These are phyloP conservation scores for Cherax quadricarinatus DNA, from an alignment of 1,140 invertebrate species.

Conservation along the genomic window DNA sequence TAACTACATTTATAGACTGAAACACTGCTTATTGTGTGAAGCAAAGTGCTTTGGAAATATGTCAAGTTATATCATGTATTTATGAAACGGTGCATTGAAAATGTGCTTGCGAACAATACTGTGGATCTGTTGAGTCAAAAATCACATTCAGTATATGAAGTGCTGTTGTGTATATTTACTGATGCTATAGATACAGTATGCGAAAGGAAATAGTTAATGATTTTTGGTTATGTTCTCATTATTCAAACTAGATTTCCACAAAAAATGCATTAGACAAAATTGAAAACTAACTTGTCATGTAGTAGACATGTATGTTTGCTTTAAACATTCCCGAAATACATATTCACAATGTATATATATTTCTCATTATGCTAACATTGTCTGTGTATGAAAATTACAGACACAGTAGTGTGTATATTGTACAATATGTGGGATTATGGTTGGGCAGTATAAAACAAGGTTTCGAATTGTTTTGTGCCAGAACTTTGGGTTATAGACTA, in stretches of 20 bases:
- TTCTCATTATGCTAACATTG: constrained; percentile 32
- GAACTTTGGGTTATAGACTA: neutral
- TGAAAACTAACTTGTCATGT: constrained; percentile 35
- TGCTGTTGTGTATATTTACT: constrained; percentile 23
- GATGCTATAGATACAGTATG: neutral
- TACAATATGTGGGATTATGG: constrained; percentile 25
- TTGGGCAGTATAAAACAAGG: constrained; percentile 6
- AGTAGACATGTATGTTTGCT: constrained; percentile 53
- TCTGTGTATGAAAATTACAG: constrained; percentile 25
- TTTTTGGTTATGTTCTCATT: constrained; percentile 1
- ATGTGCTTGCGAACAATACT: constrained; percentile 1
- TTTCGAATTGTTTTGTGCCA: neutral
- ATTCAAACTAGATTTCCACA: neutral
- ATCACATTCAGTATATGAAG: constrained; percentile 52
- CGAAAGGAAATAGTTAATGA: neutral
- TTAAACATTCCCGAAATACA: constrained; percentile 64
- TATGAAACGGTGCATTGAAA: neutral
- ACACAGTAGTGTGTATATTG: constrained; percentile 12
- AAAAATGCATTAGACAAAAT: constrained; percentile 8
- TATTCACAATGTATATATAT: constrained; percentile 58
- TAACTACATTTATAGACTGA: neutral
- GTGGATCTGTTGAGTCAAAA: constrained; percentile 18
- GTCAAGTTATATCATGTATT: neutral
- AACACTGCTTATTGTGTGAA: constrained; percentile 2
- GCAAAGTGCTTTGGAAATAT: neutral